phyloP scores from a whole-genome alignment of 64 coral and sea anemone species.

The Acropora tenuis region DNA sequence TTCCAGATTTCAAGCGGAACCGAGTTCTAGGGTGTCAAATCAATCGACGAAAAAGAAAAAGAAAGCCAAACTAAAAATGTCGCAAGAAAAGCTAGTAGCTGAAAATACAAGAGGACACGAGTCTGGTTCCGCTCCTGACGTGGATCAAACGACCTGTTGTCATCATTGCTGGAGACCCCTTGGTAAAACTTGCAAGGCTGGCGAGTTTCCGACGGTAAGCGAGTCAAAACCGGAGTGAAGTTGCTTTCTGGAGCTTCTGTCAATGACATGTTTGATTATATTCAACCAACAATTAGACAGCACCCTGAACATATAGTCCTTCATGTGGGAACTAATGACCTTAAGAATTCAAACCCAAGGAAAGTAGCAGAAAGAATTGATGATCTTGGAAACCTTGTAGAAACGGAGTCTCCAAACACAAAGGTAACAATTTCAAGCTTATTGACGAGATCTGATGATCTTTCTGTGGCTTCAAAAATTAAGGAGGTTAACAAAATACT shows the following conservation, averaged over 20 bases:
- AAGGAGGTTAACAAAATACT: background rate
- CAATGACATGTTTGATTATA: background rate
- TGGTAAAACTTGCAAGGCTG: background rate
- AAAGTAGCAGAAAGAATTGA: background rate
- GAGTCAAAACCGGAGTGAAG: background rate
- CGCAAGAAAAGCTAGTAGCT: background rate
- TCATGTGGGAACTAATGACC: slow-evolving; percentile 21
- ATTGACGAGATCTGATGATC: slow-evolving; percentile 8
- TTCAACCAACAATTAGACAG: background rate
- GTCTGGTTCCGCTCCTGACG: background rate
- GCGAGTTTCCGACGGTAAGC: background rate
- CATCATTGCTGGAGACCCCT: background rate
- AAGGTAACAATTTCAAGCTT: background rate
- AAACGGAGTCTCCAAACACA: background rate
- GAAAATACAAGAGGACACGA: background rate
- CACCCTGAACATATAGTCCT: background rate
- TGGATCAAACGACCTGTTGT: background rate
- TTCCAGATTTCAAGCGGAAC: background rate
- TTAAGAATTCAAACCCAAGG: background rate
- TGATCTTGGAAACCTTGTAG: background rate
- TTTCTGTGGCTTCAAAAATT: background rate
- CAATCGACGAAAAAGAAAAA: background rate
- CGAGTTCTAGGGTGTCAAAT: background rate
- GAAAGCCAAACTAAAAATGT: background rate
- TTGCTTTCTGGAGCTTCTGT: background rate